Base-by-base conservation (phyloP, 2,888 invertebrate species). In the Platycheirus rosarum region DNA sequence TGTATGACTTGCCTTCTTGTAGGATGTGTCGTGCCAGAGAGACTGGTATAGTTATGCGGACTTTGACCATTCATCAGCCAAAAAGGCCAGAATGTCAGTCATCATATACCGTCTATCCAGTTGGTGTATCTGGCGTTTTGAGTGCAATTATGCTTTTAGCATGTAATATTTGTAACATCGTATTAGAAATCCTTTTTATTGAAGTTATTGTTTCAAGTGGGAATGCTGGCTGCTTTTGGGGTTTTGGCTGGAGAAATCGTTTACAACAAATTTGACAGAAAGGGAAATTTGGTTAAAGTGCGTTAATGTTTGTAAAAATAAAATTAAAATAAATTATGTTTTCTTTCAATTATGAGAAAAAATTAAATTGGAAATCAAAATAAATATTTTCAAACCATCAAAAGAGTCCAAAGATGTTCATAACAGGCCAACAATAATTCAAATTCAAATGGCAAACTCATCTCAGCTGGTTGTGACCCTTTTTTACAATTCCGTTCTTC, bases 1-100 rank as follows among this genome's bases (percentile, higher is more conserved):
- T 32, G 26, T 26, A n/a, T 23, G 23, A 23, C 23, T 23, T n/a
- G n/a, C n/a, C 23, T 23, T 23, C 62, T 44, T 42, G 0, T 35
- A 88, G 88, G 14, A 86, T 89, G 86, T 85, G 86, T 14, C 84
- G 86, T 7, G 87, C 87, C 2, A 86, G 87, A 7, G 89, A 89
- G 71, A 62, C 84, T 42, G 89, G 89, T 0, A 70, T 89, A 29
- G 84, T 89, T 4, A 84, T 84, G n/a, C 84, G 87, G 5, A 74
- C 86, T n/a, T 74, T 87, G 5, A 82, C 84, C 14, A 77, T 85
- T 26, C 84, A 86, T 29, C 87, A 86, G 75, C 86, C 86, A 2
- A 85, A 86, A 37, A 86, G 87, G 53, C 89, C 89, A 0, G 57
- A 65, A 2, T 89, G 89, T 71, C 87, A 88, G 57, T 85, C 88